These are phyloP conservation scores for Poeciliopsis turrubarensis DNA, from an alignment of 2,113 vertebrate species.

Conservation along the genomic window DNA sequence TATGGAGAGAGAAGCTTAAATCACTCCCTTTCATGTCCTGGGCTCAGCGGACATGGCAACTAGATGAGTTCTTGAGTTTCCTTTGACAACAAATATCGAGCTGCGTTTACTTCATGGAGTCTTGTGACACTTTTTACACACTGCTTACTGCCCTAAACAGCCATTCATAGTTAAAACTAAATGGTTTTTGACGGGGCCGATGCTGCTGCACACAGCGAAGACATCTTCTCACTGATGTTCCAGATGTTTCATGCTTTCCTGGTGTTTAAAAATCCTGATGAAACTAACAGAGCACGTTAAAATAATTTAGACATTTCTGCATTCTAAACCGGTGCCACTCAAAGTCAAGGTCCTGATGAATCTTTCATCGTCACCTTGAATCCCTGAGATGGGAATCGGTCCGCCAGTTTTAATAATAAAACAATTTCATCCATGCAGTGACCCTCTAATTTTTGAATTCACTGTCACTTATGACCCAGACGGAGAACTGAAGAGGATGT, in stretches of 20 bases:
- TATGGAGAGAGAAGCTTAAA: no score
- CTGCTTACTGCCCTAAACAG: not conserved
- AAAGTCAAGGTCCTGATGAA: conserved; percentile 10
- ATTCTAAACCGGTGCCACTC: conserved; percentile 14
- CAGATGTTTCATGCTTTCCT: not conserved
- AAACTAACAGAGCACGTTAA: not conserved
- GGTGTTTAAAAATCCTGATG: not conserved
- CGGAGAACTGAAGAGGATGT: conserved; percentile 22
- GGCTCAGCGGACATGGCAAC: no score
- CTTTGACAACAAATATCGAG: not conserved
- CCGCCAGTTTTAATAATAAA: conserved; percentile 45
- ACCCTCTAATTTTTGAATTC: conserved; percentile 31
- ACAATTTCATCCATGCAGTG: conserved; percentile 9
- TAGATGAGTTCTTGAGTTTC: no score
- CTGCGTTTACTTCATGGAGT: not conserved
- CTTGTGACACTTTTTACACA: not conserved
- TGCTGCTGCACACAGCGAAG: not conserved
- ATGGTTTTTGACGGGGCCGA: not conserved
- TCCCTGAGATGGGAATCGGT: conserved; percentile 21
- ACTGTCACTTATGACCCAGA: conserved; percentile 31
- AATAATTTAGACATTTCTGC: not conserved
- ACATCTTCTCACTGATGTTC: not conserved
- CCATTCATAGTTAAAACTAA: not conserved
- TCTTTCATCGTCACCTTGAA: conserved; percentile 36
- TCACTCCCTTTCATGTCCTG: no score